Percentiles rank a stretch among this genome's conserved stretches.
These are phyloP conservation scores for Erinaceus europaeus DNA, from an alignment of 2,113 vertebrate genomes.

Conservation along the genomic window DNA sequence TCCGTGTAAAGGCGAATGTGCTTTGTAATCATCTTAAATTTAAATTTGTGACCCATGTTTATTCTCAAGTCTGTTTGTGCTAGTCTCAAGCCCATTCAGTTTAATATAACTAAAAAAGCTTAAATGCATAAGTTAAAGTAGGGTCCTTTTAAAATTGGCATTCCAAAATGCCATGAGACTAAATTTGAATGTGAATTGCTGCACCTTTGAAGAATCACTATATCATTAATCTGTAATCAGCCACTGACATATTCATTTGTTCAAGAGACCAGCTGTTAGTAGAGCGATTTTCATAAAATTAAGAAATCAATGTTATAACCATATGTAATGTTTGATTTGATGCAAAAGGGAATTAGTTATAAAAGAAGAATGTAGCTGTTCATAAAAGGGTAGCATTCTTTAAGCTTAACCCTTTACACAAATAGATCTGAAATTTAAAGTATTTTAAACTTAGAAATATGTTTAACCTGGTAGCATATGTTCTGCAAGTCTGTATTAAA, in stretches of 20 bases:
- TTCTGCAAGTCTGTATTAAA: conserved; percentile 17
- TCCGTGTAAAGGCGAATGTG: conserved; percentile 24
- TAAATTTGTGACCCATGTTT: neutral
- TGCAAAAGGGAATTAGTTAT: conserved; percentile 70
- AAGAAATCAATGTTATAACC: conserved; percentile 79
- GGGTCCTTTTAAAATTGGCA: conserved; percentile 10
- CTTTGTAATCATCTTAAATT: conserved; percentile 44
- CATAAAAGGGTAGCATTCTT: conserved; percentile 74
- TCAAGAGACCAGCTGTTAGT: conserved; percentile 75
- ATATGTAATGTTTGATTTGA: conserved; percentile 76
- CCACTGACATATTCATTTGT: conserved; percentile 72
- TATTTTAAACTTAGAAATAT: conserved; percentile 44
- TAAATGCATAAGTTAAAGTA: conserved; percentile 32
- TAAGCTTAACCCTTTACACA: conserved; percentile 65
- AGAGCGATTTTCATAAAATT: conserved; percentile 79
- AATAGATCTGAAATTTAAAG: conserved; percentile 46
- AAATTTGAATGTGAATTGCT: conserved; percentile 56
- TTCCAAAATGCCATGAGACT: neutral
- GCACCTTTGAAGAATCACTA: conserved; percentile 63
- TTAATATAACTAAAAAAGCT: conserved; percentile 22
- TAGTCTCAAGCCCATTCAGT: conserved; percentile 7
- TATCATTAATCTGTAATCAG: conserved; percentile 73
- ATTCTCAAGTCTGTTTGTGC: neutral
- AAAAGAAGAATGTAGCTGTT: conserved; percentile 65
- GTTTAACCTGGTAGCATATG: neutral